A percentile compares a stretch with the other conserved stretches of the same genome.
phyloP scores from a whole-genome alignment of 2,113 vertebrate genomes.

The Entelurus aequoreus region DNA sequence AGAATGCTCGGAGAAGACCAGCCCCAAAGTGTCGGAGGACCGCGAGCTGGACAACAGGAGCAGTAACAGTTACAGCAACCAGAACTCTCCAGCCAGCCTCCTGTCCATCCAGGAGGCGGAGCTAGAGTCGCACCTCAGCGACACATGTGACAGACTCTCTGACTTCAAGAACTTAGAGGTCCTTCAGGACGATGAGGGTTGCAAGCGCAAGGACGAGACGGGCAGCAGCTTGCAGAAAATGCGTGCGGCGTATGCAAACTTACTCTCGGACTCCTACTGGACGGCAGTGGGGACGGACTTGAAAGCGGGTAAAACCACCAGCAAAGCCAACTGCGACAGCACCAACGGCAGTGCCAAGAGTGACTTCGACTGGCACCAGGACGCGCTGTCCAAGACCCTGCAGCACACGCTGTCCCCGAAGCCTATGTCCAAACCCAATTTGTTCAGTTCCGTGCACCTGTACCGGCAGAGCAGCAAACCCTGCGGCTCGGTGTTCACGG shows the following conservation, averaged over 20 bases:
- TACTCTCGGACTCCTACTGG: conserved; percentile 97
- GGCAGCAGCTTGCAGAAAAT: conserved; percentile 94
- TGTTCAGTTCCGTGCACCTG: conserved; percentile 94
- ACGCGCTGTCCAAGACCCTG: conserved; percentile 90
- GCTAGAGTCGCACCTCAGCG: conserved; percentile 89
- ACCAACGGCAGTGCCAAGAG: conserved; percentile 84
- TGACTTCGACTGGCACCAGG: conserved; percentile 97
- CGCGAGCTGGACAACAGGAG: conserved; percentile 85
- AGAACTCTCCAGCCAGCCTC: conserved; percentile 92
- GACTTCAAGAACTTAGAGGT: conserved; percentile 85
- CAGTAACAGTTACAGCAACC: conserved; percentile 83
- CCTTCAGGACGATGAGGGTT: conserved; percentile 71
- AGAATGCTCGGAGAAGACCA: conserved; percentile 83
- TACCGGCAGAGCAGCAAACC: conserved; percentile 90
- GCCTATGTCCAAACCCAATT: conserved; percentile 85
- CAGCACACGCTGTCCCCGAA: conserved; percentile 87
- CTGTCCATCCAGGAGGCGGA: conserved; percentile 91
- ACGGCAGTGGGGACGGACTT: conserved; percentile 88
- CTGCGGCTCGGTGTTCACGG: conserved; percentile 87
- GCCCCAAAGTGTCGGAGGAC: conserved; percentile 87
- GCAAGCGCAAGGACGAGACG: conserved; percentile 79
- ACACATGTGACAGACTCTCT: conserved; percentile 87
- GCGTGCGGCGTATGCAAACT: conserved; percentile 96
- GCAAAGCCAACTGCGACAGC: conserved; percentile 85
- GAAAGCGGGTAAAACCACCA: conserved; percentile 81